Evolutionary conservation across 2,113 vertebrate species (phyloP), one percentile per base, ranked within the genome.

Genomic region (Arothron firmamentum): DNA sequence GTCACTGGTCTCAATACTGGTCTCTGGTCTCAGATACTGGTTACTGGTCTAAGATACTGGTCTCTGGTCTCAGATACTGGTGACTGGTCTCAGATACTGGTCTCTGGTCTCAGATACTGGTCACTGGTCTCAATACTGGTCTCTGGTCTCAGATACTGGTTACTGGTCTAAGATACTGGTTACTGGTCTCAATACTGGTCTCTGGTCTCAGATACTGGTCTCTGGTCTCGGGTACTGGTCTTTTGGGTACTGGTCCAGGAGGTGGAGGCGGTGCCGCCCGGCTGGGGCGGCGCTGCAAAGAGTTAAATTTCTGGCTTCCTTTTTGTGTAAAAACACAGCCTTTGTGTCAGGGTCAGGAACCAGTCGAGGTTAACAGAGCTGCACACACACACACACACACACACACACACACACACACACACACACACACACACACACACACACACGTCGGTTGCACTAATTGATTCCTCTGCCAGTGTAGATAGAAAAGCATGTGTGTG

Each of bases 301-400:
- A 65, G 80, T 81, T 81, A 72, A 79, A 80, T 57, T 59, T 52
- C 18, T 0, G 48, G 54, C 15, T 10, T 42, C 11, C 11, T 65
- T 60, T 58, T 75, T 13, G 56, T 55, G 71, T 60, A 66, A 59
- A 74, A 87, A 87, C 57, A 70, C 72, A 52, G 72, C 70, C 77
- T 73, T 87, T 87, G 78, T 84, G 75, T 77, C 62, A 67, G 74
- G 80, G 72, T 71, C 70, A 56, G 64, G 71, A 78, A 79, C 76
- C 52, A 50, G 66, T 47, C 46, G 73, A 82, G 82, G 80, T 75
- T 59, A 72, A 80, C 64, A 17, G 20, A 75, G 66, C 67, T n/a
- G n/a, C 62, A 55, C 21, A 5, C 65, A 52, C n/a, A 49, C 47
- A 18, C 62, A 72, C 62, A 55, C 21, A 5, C 65, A 52, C n/a